These are phyloP conservation scores for Lathronympha strigana DNA, from an alignment of 2,888 invertebrate species.

Conservation along the genomic window DNA sequence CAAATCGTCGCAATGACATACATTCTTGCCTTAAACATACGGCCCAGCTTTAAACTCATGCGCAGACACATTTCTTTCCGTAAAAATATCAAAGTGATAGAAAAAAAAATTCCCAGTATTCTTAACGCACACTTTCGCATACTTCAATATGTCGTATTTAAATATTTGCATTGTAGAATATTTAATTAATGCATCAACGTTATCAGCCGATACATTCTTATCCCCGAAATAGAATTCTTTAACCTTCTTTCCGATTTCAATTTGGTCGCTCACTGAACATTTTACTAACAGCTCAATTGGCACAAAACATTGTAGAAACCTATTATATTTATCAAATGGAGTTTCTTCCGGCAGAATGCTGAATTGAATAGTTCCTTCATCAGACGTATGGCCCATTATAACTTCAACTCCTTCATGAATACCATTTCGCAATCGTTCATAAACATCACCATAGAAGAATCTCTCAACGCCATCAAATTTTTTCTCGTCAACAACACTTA, in stretches of 20 bases:
- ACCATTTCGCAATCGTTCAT: conserved; percentile 66
- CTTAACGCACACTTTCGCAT: conserved; percentile 32
- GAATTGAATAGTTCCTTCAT: conserved; percentile 26
- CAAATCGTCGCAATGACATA: conserved; percentile 44
- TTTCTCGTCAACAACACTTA: conserved; percentile 39
- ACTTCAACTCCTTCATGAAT: conserved; percentile 77
- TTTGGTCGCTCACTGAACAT: conserved; percentile 31
- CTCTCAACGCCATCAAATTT: conserved; percentile 43
- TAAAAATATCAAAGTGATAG: conserved; percentile 42
- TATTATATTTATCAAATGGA: conserved; percentile 33
- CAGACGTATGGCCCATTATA: conserved; percentile 85
- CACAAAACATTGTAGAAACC: conserved; percentile 41
- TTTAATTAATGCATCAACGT: conserved; percentile 19
- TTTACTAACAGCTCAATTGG: conserved; percentile 29
- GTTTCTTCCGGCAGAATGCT: conserved; percentile 10
- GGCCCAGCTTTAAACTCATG: conserved; percentile 6
- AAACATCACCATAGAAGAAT: conserved; percentile 43
- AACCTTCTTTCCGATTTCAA: conserved; percentile 39
- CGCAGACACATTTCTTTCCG: conserved; percentile 42
- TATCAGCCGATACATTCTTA: conserved; percentile 35
- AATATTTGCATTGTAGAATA: conserved; percentile 30
- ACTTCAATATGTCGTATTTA: conserved; percentile 34
- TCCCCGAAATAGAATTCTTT: conserved; percentile 43
- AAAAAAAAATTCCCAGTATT: conserved; percentile 37
- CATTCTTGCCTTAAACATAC: conserved; percentile 20